Evolutionary conservation across 2,113 vertebrate genomes (phyloP).

Genomic region (Aythya baeri): DNA sequence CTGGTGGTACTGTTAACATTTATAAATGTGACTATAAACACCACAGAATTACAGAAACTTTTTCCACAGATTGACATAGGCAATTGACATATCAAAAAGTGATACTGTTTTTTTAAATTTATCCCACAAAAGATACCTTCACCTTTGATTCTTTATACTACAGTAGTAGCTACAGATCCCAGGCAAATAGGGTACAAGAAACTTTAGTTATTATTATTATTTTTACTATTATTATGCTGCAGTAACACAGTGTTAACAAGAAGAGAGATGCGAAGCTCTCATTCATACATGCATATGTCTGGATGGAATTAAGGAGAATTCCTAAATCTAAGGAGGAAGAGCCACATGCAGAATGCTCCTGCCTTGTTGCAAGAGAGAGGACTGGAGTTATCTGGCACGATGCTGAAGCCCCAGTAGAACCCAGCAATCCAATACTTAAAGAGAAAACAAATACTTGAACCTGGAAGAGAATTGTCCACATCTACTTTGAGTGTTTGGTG

Average conservation of each 20-base stretch:
- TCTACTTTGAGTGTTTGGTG: constrained; percentile 64
- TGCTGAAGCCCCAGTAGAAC: constrained; percentile 65
- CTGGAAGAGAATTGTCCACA: constrained; percentile 58
- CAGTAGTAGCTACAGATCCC: constrained; percentile 19
- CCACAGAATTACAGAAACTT: neutral
- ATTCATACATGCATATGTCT: constrained; percentile 44
- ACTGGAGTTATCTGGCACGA: constrained; percentile 25
- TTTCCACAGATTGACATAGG: neutral
- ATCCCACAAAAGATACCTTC: constrained; percentile 15
- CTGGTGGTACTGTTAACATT: neutral
- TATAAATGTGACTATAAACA: neutral
- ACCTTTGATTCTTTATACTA: constrained; percentile 32
- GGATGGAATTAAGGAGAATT: constrained; percentile 13
- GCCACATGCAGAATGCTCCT: constrained; percentile 50
- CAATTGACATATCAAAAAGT: neutral
- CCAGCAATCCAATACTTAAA: constrained; percentile 67
- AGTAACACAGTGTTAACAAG: constrained; percentile 19
- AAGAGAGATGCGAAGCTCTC: constrained; percentile 29
- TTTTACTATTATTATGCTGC: neutral
- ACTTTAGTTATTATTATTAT: neutral
- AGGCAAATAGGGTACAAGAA: neutral
- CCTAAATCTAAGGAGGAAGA: constrained; percentile 10
- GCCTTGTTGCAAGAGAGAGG: neutral
- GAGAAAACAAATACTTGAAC: constrained; percentile 68
- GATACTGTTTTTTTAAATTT: neutral